A percentile compares a stretch with the other conserved stretches of the same genome.
These are phyloP conservation scores for Caiman crocodilus DNA, from an alignment of 2,797 vertebrate genomes.

Conservation along the genomic window DNA sequence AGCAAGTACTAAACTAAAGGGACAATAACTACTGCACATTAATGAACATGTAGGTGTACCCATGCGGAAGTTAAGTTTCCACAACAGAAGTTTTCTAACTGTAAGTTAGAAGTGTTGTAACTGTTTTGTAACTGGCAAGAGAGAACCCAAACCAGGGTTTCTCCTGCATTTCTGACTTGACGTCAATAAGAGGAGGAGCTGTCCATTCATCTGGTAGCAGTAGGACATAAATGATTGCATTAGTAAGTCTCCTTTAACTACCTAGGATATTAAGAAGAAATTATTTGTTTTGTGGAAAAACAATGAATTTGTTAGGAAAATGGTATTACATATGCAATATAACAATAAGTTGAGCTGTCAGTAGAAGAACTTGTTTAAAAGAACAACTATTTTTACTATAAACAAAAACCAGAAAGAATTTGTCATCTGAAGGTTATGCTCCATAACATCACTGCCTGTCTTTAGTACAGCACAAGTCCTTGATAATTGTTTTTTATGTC, in stretches of 20 bases:
- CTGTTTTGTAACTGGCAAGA: neutral
- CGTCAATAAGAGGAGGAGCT: neutral
- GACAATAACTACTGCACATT: too few relatives aligned
- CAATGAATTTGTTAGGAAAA: neutral
- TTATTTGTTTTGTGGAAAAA: slow-evolving; percentile 21
- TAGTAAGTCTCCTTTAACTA: slow-evolving; percentile 6
- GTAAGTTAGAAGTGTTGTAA: neutral
- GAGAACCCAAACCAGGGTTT: neutral
- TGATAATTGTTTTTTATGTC: neutral
- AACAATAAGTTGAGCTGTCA: neutral
- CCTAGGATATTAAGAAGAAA: neutral
- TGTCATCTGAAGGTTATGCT: slow-evolving; percentile 17
- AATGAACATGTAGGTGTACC: neutral
- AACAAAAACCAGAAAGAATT: slow-evolving; percentile 1
- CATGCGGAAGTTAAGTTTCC: neutral
- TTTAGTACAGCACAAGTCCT: neutral
- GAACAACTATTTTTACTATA: neutral
- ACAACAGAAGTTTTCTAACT: neutral
- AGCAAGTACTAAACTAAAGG: too few relatives aligned
- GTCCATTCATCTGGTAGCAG: neutral
- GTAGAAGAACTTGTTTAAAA: neutral
- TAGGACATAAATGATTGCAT: neutral
- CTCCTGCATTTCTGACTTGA: neutral
- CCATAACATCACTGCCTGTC: neutral
- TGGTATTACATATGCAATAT: neutral